Evolutionary conservation across 2,888 invertebrate species (phyloP), one percentile per base, ranked within the genome.

Genomic region (Diachrysia chrysitis): DNA sequence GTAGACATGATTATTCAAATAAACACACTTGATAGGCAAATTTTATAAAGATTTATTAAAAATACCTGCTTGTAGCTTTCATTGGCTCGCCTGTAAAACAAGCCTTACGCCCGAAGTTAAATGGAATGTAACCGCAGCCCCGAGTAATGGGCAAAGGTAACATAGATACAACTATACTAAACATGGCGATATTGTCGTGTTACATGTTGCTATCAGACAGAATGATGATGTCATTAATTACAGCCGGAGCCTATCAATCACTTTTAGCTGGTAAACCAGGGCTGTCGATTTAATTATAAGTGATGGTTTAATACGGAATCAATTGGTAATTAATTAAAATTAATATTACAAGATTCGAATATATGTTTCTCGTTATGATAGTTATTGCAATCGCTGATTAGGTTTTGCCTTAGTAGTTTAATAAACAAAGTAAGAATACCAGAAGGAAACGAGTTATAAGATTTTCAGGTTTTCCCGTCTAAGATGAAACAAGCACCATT

Each of bases 121-220:
- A 89, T 90, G 88, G 87, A 89, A 89, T 89, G 83, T 86, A 79
- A 89, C 89, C 88, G 83, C 89, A 87, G 60, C 60, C 67, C 63
- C 62, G 65, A 77, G 72, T 84, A 83, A 81, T 78, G 70, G 75
- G 64, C 61, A 71, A 71, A 64, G 37, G 59, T 59, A 58, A 56
- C 57, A 63, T 58, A 59, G 61, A 76, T 19, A 56, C 68, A 56
- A 71, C 54, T 53, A 46, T 57, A 59, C 58, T 9, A 12, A 21
- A 59, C 48, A 66, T 29, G 42, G 58, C 16, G 37, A 61, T 57
- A 61, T 66, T 63, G 67, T 61, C 57, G 35, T 59, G 64, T 60
- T 48, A 35, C 32, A 62, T 53, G 60, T 53, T 51, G 59, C 23
- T 64, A 61, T 64, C 55, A 62, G 37, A 57, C 63, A 58, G 54